phyloP scores from a whole-genome alignment of 2,113 vertebrate genomes.

The Mugil cephalus region DNA sequence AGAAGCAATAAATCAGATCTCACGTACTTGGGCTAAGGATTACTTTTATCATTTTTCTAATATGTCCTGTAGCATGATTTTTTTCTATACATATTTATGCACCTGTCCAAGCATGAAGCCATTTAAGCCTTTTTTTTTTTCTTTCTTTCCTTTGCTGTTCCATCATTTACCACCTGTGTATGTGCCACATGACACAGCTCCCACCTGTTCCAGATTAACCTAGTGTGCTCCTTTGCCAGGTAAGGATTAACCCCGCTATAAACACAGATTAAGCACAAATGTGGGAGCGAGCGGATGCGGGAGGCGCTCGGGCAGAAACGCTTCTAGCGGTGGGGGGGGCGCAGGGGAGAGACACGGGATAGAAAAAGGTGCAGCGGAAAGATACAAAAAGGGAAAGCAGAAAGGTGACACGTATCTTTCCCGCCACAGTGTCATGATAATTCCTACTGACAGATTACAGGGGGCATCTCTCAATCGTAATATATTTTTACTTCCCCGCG shows the following conservation, averaged over 20 bases:
- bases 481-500: constrained; percentile 12
- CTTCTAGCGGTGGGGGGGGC: too few relatives aligned
- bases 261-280: constrained; percentile 55
- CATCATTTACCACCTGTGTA: constrained; percentile 14
- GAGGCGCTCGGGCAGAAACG: not conserved
- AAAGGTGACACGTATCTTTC: not conserved
- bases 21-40: too few relatives aligned
- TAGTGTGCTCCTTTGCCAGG: constrained; percentile 52
- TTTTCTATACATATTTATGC: too few relatives aligned
- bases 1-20: too few relatives aligned
- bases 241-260: constrained; percentile 69
- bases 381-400: not conserved
- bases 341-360: not conserved
- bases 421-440: constrained; percentile 5
- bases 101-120: constrained; percentile 7
- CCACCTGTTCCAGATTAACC: constrained; percentile 73
- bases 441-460: constrained; percentile 32
- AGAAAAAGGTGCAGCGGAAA: constrained; percentile 11
- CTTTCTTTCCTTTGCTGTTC: constrained; percentile 14
- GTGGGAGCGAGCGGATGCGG: not conserved
- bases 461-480: not conserved
- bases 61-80: too few relatives aligned
- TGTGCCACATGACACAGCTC: constrained; percentile 34
- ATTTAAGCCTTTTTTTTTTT: constrained; percentile 17
- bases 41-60: too few relatives aligned